Evolutionary conservation across 2,888 invertebrate species (phyloP).

Genomic region (Sarcophaga caerulescens): DNA sequence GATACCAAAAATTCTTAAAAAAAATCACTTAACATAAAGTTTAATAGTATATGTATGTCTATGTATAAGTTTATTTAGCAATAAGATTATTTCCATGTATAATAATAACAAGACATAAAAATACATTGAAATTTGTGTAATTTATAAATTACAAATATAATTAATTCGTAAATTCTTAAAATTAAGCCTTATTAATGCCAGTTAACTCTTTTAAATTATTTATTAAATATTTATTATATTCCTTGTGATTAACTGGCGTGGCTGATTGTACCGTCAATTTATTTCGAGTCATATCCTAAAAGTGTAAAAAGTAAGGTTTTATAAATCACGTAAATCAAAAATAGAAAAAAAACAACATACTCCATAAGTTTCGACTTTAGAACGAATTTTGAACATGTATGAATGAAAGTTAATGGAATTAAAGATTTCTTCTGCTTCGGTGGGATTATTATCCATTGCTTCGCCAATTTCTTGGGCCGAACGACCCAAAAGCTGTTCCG

Average conservation of each 20-base stretch:
- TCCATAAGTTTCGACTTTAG: constrained; percentile 95
- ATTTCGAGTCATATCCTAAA: constrained; percentile 82
- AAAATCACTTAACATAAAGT: neutral
- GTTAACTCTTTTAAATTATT: constrained; percentile 86
- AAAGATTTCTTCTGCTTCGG: constrained; percentile 86
- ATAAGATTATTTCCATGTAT: constrained; percentile 11
- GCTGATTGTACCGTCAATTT: constrained; percentile 88
- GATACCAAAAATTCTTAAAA: neutral
- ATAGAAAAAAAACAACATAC: constrained; percentile 83
- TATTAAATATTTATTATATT: constrained; percentile 88
- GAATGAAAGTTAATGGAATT: constrained; percentile 89
- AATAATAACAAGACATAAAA: constrained; percentile 45
- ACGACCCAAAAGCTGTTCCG: constrained; percentile 88
- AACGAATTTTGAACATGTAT: constrained; percentile 91
- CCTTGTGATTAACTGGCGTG: constrained; percentile 88
- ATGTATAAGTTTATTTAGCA: neutral
- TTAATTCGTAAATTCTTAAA: constrained; percentile 22
- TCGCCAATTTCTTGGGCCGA: constrained; percentile 90
- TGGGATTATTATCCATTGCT: constrained; percentile 86
- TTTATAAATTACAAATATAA: constrained; percentile 39
- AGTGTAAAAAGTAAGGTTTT: constrained; percentile 7
- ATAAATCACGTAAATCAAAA: neutral
- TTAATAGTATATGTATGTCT: neutral
- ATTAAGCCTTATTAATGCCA: constrained; percentile 81
- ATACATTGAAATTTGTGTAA: constrained; percentile 34